These are phyloP conservation scores for Adrianichthys oophorus DNA, from an alignment of 2,797 vertebrate species.

Conservation along the genomic window DNA sequence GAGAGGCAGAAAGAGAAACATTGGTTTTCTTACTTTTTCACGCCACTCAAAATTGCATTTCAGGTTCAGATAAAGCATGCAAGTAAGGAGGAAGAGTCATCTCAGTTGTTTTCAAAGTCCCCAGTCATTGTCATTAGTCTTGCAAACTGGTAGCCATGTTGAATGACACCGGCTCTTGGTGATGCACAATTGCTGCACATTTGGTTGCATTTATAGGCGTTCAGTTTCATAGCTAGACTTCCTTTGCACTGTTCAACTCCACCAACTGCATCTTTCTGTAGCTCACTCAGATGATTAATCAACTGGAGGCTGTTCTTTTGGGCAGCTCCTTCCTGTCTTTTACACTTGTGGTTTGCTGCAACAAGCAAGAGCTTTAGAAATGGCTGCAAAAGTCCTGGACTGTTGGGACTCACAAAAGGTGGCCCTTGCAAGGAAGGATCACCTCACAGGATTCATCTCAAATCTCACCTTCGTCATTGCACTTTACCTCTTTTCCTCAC, in stretches of 20 bases:
- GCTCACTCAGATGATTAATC: constrained; percentile 41
- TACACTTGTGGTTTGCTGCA: constrained; percentile 22
- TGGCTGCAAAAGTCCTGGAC: constrained; percentile 19
- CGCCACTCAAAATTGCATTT: no score
- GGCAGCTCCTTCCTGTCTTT: constrained; percentile 28
- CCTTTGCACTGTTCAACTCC: constrained; percentile 17
- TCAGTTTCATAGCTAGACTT: constrained; percentile 47
- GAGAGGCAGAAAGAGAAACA: constrained; percentile 45
- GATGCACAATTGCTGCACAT: constrained; percentile 60
- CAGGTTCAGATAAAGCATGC: neutral
- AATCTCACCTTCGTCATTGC: constrained; percentile 38
- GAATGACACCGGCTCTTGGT: constrained; percentile 54
- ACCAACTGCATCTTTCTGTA: constrained; percentile 43
- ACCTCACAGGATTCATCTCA: constrained; percentile 46
- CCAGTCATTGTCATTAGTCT: constrained; percentile 27
- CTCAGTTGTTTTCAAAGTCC: constrained; percentile 3
- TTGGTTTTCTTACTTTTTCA: constrained; percentile 4
- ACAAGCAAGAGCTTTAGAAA: constrained; percentile 33
- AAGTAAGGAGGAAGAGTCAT: neutral
- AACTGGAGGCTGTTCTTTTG: neutral
- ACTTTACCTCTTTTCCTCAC: constrained; percentile 35
- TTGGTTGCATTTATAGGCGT: constrained; percentile 58
- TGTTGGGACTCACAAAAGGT: constrained; percentile 54
- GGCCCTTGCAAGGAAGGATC: constrained; percentile 34
- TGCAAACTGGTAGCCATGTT: constrained; percentile 39